phyloP scores from a whole-genome alignment of 2,113 vertebrate species.

The Crotalus helleri region DNA sequence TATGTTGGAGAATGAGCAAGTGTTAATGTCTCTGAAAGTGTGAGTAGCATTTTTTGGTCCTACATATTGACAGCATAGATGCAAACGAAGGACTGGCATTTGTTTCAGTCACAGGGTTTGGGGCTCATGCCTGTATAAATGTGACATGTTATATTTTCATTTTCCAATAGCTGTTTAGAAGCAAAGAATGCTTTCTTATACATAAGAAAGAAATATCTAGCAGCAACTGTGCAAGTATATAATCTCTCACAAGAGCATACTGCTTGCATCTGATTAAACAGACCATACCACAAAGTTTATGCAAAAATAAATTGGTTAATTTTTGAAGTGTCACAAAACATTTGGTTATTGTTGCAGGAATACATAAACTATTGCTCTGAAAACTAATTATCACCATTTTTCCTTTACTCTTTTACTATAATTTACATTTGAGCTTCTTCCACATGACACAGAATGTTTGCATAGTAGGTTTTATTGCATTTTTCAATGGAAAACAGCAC shows the following conservation, averaged over 20 bases:
- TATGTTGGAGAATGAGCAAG: neutral
- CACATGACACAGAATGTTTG: neutral
- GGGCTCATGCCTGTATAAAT: neutral
- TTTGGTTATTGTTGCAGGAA: neutral
- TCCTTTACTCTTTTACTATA: neutral
- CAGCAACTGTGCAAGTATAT: neutral
- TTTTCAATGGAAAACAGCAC: neutral
- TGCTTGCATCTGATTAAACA: neutral
- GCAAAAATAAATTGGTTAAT: neutral
- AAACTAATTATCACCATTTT: neutral
- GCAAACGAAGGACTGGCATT: neutral
- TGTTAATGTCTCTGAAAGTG: neutral
- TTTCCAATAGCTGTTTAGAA: neutral
- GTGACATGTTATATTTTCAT: neutral
- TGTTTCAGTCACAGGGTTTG: neutral
- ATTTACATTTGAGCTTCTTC: neutral
- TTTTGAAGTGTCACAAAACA: neutral
- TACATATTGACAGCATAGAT: neutral
- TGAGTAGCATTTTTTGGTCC: neutral
- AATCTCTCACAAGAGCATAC: neutral
- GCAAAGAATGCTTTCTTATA: neutral
- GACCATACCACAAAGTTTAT: neutral
- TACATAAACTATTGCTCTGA: neutral
- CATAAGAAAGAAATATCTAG: neutral
- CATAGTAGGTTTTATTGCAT: neutral